Conservation (phyloP, 2,888 invertebrate species). For the Xanthorhoe designata region DNA sequence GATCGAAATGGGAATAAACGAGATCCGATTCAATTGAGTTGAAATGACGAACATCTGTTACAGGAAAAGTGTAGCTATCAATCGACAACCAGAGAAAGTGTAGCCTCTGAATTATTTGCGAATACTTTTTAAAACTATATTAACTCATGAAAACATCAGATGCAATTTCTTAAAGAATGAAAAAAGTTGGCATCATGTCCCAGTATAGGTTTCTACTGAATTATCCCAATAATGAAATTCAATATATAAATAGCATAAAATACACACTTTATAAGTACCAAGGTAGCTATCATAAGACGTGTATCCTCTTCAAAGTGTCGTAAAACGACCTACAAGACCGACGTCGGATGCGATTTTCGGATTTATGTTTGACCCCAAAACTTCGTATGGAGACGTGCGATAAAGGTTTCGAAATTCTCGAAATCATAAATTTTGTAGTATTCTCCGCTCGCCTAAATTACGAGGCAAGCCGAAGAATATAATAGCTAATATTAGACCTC, state of each 20-base stretch:
- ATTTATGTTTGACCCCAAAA: slow-evolving; percentile 63
- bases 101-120: slow-evolving; percentile 3
- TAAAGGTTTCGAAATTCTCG: slow-evolving; percentile 55
- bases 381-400: slow-evolving; percentile 58
- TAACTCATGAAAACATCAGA: neutral
- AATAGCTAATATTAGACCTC: slow-evolving; percentile 30
- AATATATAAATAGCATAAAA: slow-evolving; percentile 44
- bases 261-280: slow-evolving; percentile 41
- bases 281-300: slow-evolving; percentile 43
- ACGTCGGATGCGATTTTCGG: slow-evolving; percentile 57
- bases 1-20: neutral
- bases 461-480: slow-evolving; percentile 39
- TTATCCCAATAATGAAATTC: slow-evolving; percentile 43
- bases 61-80: slow-evolving; percentile 4
- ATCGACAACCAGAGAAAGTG: slow-evolving; percentile 2
- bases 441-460: slow-evolving; percentile 37
- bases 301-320: slow-evolving; percentile 56
- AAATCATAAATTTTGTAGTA: slow-evolving; percentile 56
- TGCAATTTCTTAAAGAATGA: neutral
- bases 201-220: slow-evolving; percentile 33
- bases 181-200: neutral
- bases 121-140: slow-evolving; percentile 1
- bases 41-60: slow-evolving; percentile 12
- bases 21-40: slow-evolving; percentile 6
- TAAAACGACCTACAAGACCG: slow-evolving; percentile 57